A percentile compares a stretch with the other conserved stretches of the same genome.
phyloP scores from a whole-genome alignment of 2,888 invertebrate genomes.

The Vandiemenella viatica region DNA sequence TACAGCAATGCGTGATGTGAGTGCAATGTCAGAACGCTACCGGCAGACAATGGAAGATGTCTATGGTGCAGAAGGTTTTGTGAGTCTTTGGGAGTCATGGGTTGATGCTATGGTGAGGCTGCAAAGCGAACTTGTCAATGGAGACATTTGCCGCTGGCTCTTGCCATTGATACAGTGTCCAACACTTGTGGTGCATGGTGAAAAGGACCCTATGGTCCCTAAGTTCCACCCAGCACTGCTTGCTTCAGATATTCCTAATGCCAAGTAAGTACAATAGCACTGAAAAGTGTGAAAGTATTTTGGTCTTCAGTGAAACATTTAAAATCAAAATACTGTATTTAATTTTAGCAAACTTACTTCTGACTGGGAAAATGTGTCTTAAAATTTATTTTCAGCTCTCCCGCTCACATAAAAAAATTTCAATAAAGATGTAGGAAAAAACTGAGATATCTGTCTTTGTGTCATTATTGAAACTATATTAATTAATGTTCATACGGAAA shows the following conservation, averaged over 20 bases:
- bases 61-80: constrained; percentile 58
- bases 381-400: neutral
- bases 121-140: constrained; percentile 39
- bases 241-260: neutral
- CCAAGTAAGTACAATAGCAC: neutral
- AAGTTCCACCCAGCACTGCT: constrained; percentile 42
- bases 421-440: too few species aligned
- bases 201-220: constrained; percentile 64
- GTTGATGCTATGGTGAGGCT: constrained; percentile 44
- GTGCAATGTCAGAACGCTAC: constrained; percentile 66
- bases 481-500: too few species aligned
- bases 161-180: constrained; percentile 53
- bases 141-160: constrained; percentile 54
- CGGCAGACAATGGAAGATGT: constrained; percentile 50
- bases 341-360: too few species aligned
- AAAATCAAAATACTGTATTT: neutral
- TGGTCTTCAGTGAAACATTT: neutral
- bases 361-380: neutral
- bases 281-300: neutral
- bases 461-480: too few species aligned
- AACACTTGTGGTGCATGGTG: constrained; percentile 69
- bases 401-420: neutral
- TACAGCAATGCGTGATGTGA: constrained; percentile 51
- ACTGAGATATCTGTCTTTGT: too few species aligned
- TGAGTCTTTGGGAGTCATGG: constrained; percentile 57